Conservation (phyloP, 2,797 vertebrate species). For the Staurois parvus region DNA sequence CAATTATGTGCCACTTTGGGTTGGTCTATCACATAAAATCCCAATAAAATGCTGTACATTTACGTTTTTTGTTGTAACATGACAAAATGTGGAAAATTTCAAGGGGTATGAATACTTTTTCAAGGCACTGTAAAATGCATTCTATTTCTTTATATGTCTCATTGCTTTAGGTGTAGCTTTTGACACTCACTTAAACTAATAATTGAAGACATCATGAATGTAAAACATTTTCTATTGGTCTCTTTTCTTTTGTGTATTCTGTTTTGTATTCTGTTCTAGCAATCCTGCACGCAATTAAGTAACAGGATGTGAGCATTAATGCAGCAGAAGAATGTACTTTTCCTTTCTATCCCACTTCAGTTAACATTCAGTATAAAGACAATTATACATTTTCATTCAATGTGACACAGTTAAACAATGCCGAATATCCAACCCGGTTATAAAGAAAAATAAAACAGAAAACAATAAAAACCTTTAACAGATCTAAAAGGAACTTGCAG, state of each 20-base stretch:
- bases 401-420: slow-evolving; percentile 70
- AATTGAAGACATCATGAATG: slow-evolving; percentile 17
- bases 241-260: slow-evolving; percentile 12
- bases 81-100: too few relatives aligned
- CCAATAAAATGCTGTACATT: too few relatives aligned
- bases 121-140: too few relatives aligned
- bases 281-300: slow-evolving; percentile 46
- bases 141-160: not conserved
- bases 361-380: slow-evolving; percentile 62
- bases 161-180: not conserved
- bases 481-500: not conserved
- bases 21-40: too few relatives aligned
- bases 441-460: slow-evolving; percentile 47
- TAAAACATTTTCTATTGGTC: slow-evolving; percentile 42
- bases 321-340: slow-evolving; percentile 53
- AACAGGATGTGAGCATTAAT: slow-evolving; percentile 49
- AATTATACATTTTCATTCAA: slow-evolving; percentile 67
- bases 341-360: not conserved
- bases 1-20: too few relatives aligned
- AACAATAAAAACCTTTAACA: slow-evolving; percentile 25
- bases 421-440: slow-evolving; percentile 60
- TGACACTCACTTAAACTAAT: slow-evolving; percentile 24
- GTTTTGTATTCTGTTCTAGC: slow-evolving; percentile 38
- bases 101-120: too few relatives aligned
- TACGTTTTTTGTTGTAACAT: too few relatives aligned